Conservation (phyloP, 2,113 vertebrate species). For the Brevimyrus niger region DNA sequence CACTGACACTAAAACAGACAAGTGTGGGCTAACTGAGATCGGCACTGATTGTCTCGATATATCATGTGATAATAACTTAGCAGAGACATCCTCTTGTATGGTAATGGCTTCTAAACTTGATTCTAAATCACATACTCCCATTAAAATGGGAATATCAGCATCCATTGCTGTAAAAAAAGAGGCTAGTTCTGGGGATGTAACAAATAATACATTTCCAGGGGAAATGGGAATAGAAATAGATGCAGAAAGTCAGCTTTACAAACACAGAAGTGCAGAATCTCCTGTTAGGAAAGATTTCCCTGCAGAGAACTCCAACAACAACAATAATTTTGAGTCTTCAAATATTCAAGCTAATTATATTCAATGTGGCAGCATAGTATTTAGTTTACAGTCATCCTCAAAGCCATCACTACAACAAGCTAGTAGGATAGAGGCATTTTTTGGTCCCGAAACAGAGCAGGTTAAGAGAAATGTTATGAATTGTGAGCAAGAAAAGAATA, state of each 20-base stretch:
- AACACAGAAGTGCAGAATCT: slow-evolving; percentile 55
- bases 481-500: slow-evolving; percentile 62
- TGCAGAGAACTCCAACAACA: slow-evolving; percentile 77
- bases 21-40: slow-evolving; percentile 72
- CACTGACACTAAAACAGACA: slow-evolving; percentile 66
- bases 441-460: slow-evolving; percentile 59
- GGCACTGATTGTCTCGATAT: slow-evolving; percentile 80
- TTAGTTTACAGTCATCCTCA: slow-evolving; percentile 60
- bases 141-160: slow-evolving; percentile 86
- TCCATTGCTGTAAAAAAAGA: slow-evolving; percentile 81
- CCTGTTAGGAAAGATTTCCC: slow-evolving; percentile 63
- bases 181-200: slow-evolving; percentile 64
- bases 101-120: slow-evolving; percentile 73
- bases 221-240: slow-evolving; percentile 53
- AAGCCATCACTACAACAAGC: slow-evolving; percentile 61
- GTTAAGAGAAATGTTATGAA: slow-evolving; percentile 57
- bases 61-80: slow-evolving; percentile 62
- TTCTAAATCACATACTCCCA: slow-evolving; percentile 87
- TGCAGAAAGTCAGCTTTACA: slow-evolving; percentile 53
- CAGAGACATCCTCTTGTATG: slow-evolving; percentile 67
- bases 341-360: slow-evolving; percentile 57
- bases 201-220: slow-evolving; percentile 66
- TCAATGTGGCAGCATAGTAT: slow-evolving; percentile 56
- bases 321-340: slow-evolving; percentile 70
- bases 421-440: slow-evolving; percentile 48